Percentiles rank a stretch among this genome's conserved stretches.
phyloP scores from a whole-genome alignment of 2,888 invertebrate species.

The Seira musarum region DNA sequence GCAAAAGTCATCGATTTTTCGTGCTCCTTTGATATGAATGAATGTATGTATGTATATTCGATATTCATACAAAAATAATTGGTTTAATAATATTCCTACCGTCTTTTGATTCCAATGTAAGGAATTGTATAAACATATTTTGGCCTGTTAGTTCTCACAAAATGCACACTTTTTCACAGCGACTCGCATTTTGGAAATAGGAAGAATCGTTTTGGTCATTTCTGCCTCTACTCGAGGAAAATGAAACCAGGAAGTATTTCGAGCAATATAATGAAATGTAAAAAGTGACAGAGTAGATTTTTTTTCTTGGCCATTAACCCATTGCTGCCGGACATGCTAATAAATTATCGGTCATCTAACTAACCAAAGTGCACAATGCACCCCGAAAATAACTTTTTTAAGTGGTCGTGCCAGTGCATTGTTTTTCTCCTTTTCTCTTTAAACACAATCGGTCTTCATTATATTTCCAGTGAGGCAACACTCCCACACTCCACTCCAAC shows the following conservation, averaged over 20 bases:
- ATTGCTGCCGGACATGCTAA: conserved; percentile 18
- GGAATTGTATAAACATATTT: too few species aligned
- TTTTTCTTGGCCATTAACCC: conserved; percentile 40
- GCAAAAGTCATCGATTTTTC: background rate
- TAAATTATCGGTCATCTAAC: conserved; percentile 45
- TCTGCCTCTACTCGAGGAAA: too few species aligned
- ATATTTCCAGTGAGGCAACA: too few species aligned
- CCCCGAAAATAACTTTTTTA: background rate
- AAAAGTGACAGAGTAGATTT: conserved; percentile 17
- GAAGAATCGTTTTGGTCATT: too few species aligned
- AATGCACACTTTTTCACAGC: too few species aligned
- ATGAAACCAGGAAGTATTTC: conserved; percentile 34
- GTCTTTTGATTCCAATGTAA: too few species aligned
- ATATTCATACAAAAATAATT: background rate
- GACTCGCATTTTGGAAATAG: too few species aligned
- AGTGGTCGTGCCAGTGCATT: background rate
- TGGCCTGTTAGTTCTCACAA: background rate
- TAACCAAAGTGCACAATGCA: conserved; percentile 7
- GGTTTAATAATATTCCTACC: background rate
- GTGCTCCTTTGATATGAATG: background rate
- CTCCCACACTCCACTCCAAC: too few species aligned
- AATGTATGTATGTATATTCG: background rate
- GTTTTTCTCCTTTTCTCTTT: too few species aligned
- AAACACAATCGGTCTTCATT: too few species aligned
- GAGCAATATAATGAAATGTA: conserved; percentile 36